Percentiles rank a stretch among this genome's conserved stretches.
Conservation (phyloP, 92 coral and sea anemone species). For the Plumapathes pennacea region DNA sequence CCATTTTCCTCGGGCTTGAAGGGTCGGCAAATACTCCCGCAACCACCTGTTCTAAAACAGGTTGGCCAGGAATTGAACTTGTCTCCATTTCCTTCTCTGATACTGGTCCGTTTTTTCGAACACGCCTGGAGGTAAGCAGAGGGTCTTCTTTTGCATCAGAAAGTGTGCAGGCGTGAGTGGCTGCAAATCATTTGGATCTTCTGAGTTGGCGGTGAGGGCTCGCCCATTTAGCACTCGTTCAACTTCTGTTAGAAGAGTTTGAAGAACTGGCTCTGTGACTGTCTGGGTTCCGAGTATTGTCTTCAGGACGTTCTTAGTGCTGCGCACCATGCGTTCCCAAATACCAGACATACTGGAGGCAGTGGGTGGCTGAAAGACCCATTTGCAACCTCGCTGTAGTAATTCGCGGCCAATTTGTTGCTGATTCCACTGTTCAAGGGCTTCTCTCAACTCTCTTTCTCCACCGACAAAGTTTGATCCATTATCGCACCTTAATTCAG, state of each 20-base stretch:
- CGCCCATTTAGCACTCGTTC: slow-evolving; percentile 37
- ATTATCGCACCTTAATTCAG: slow-evolving; percentile 43
- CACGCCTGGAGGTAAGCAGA: slow-evolving; percentile 40
- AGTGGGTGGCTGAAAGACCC: slow-evolving; percentile 65
- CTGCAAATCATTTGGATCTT: slow-evolving; percentile 21
- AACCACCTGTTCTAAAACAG: slow-evolving; percentile 54
- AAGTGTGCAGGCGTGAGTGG: slow-evolving; percentile 42
- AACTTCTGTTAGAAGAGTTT: slow-evolving; percentile 21
- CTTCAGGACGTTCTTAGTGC: slow-evolving; percentile 18
- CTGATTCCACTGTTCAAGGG: slow-evolving; percentile 37
- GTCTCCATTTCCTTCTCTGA: slow-evolving; percentile 37
- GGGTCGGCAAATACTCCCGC: slow-evolving; percentile 44
- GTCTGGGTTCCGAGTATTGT: slow-evolving; percentile 11
- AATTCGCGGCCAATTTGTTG: slow-evolving; percentile 40
- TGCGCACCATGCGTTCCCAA: slow-evolving; percentile 53
- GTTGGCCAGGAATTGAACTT: slow-evolving; percentile 46
- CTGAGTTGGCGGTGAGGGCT: slow-evolving; percentile 44
- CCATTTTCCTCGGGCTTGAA: slow-evolving; percentile 57
- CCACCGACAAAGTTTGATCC: slow-evolving; percentile 71
- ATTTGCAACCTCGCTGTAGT: slow-evolving; percentile 37
- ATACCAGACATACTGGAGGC: slow-evolving; percentile 68
- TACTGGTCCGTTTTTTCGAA: slow-evolving; percentile 17
- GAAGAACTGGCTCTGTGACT: slow-evolving; percentile 13
- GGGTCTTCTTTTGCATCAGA: slow-evolving; percentile 13
- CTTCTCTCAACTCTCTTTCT: slow-evolving; percentile 58